These are phyloP conservation scores for Leiothrix lutea DNA, from an alignment of 2,113 vertebrate genomes.

Conservation along the genomic window DNA sequence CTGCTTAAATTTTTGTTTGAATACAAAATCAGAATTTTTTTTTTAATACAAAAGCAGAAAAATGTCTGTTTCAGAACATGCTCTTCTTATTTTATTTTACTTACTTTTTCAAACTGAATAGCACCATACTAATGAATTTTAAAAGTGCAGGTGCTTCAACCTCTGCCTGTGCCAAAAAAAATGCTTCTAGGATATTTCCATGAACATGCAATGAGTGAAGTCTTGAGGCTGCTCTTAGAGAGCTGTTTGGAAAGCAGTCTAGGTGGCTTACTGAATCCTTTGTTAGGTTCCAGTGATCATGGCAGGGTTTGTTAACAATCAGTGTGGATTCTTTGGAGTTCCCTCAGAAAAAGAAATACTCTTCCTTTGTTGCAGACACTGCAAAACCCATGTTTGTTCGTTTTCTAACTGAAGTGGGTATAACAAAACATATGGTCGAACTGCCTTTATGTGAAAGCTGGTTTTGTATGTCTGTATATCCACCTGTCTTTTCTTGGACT, in stretches of 20 bases:
- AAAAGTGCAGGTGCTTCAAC: background rate
- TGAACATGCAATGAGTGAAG: background rate
- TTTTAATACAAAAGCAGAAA: background rate
- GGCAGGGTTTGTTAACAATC: background rate
- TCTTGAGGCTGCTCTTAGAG: background rate
- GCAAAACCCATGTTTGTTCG: background rate
- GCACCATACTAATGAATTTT: background rate
- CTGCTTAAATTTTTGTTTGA: background rate
- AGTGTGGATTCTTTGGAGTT: background rate
- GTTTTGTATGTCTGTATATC: background rate
- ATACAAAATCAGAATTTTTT: background rate
- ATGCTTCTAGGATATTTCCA: background rate
- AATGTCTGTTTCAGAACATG: background rate
- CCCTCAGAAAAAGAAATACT: background rate
- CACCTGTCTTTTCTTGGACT: background rate
- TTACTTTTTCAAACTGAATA: background rate
- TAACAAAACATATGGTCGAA: background rate
- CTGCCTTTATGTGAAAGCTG: background rate
- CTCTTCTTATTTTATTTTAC: background rate
- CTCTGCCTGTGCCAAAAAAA: too few relatives aligned
- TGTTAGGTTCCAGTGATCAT: background rate
- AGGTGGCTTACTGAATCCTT: accelerated
- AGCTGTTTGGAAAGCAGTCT: background rate
- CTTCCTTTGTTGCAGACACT: background rate
- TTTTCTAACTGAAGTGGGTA: background rate